Conservation (phyloP, 2,888 invertebrate species). For the Eristalinus aeneus region DNA sequence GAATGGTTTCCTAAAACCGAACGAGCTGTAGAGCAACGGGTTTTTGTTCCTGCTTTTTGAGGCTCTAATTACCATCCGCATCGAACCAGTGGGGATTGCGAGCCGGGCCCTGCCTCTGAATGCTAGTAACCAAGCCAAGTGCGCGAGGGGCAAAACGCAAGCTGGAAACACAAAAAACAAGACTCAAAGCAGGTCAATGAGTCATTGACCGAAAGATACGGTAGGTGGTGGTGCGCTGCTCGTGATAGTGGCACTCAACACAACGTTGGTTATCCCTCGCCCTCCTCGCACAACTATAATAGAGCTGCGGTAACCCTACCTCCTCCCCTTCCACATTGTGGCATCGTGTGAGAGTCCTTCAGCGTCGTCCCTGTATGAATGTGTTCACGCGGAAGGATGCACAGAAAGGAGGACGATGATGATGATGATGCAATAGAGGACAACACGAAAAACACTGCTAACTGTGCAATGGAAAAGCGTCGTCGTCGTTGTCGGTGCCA, state of each 20-base stretch:
- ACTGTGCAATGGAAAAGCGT: constrained; percentile 3
- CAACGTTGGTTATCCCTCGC: constrained; percentile 5
- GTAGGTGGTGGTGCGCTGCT: constrained; percentile 32
- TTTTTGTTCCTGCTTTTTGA: neutral
- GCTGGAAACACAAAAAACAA: constrained; percentile 24
- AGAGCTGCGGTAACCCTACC: constrained; percentile 25
- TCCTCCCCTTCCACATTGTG: neutral
- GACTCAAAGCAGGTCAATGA: constrained; percentile 66
- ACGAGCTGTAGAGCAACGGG: neutral
- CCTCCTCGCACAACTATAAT: constrained; percentile 20
- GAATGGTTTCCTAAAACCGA: neutral
- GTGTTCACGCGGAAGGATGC: neutral
- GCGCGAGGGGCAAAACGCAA: neutral
- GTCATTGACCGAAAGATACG: constrained; percentile 69
- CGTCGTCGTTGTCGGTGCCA: neutral
- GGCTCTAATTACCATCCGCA: constrained; percentile 67
- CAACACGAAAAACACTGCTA: constrained; percentile 35
- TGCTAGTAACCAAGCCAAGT: constrained; percentile 39
- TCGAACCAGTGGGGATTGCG: constrained; percentile 43
- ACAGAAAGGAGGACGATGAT: constrained; percentile 16
- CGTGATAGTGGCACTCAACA: constrained; percentile 3
- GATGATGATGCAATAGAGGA: constrained; percentile 48
- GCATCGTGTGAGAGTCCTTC: constrained; percentile 32
- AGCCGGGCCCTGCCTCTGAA: constrained; percentile 32
- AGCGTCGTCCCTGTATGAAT: neutral